These are phyloP conservation scores for Lontra canadensis DNA, from an alignment of 2,113 vertebrate species.

Conservation along the genomic window DNA sequence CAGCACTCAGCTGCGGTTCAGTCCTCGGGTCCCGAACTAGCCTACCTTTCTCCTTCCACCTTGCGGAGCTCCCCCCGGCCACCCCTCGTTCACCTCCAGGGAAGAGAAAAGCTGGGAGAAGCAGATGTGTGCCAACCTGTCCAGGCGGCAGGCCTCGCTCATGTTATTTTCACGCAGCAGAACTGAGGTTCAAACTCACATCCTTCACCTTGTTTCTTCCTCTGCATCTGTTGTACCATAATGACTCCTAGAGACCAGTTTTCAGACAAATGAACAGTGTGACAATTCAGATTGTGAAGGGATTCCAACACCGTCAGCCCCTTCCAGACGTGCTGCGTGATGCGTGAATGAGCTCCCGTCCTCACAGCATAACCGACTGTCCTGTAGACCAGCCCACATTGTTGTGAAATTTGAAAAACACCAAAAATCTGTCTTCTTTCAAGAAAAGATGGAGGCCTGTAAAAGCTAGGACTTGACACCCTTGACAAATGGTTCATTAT, in stretches of 20 bases:
- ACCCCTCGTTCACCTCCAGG: neutral
- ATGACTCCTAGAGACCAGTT: neutral
- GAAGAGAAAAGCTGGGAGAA: neutral
- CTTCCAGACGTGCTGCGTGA: neutral
- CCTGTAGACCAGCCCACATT: neutral
- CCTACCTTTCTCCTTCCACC: no score
- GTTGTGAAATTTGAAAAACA: neutral
- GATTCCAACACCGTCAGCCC: neutral
- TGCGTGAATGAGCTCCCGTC: neutral
- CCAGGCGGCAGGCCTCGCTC: neutral
- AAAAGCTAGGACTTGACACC: slow-evolving; percentile 2
- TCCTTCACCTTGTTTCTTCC: neutral
- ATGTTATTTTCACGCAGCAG: neutral
- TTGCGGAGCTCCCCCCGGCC: neutral
- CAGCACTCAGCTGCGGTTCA: neutral
- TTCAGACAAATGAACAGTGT: neutral
- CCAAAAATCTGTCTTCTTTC: slow-evolving; percentile 27
- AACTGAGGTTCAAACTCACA: neutral
- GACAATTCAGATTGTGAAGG: neutral
- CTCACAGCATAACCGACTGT: neutral
- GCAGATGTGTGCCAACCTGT: accelerated
- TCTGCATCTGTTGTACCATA: neutral
- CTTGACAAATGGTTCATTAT: slow-evolving; percentile 35
- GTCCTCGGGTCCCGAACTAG: neutral
- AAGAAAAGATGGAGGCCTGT: neutral